These are phyloP conservation scores for Sceliomorpha sp. DNA, from an alignment of 2,888 invertebrate genomes.

Conservation along the genomic window DNA sequence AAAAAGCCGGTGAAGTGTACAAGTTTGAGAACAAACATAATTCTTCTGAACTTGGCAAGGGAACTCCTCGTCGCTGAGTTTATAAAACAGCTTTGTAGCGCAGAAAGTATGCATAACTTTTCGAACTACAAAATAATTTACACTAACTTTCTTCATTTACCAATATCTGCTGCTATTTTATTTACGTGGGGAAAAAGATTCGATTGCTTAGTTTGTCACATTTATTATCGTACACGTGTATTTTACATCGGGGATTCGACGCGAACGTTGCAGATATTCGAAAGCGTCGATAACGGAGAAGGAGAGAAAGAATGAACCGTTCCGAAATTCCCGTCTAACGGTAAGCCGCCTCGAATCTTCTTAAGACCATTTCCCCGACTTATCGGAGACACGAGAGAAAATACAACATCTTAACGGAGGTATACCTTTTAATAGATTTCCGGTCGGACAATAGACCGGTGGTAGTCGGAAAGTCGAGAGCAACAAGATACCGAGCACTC, in stretches of 20 bases:
- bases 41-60: slow-evolving; percentile 16
- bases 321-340: too few relatives aligned
- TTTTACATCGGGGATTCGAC: too few relatives aligned
- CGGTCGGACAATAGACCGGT: slow-evolving; percentile 20
- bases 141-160: slow-evolving; percentile 14
- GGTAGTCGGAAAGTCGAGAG: slow-evolving; percentile 26
- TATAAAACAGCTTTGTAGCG: slow-evolving; percentile 25
- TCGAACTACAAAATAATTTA: slow-evolving; percentile 21
- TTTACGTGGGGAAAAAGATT: slow-evolving; percentile 16
- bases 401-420: slow-evolving; percentile 21
- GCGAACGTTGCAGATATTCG: neutral
- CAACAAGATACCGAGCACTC: slow-evolving; percentile 27
- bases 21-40: slow-evolving; percentile 28
- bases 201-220: neutral
- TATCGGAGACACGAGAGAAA: slow-evolving; percentile 29
- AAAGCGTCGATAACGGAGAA: slow-evolving; percentile 7
- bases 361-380: slow-evolving; percentile 33
- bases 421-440: slow-evolving; percentile 33
- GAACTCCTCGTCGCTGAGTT: slow-evolving; percentile 15
- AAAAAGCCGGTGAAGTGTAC: too few relatives aligned
- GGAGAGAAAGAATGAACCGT: slow-evolving; percentile 29
- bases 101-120: slow-evolving; percentile 26
- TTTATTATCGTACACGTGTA: too few relatives aligned
- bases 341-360: slow-evolving; percentile 47
- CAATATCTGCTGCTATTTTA: slow-evolving; percentile 17